phyloP scores from a whole-genome alignment of 1,140 invertebrate species.

The Diachasmimorpha longicaudata region DNA sequence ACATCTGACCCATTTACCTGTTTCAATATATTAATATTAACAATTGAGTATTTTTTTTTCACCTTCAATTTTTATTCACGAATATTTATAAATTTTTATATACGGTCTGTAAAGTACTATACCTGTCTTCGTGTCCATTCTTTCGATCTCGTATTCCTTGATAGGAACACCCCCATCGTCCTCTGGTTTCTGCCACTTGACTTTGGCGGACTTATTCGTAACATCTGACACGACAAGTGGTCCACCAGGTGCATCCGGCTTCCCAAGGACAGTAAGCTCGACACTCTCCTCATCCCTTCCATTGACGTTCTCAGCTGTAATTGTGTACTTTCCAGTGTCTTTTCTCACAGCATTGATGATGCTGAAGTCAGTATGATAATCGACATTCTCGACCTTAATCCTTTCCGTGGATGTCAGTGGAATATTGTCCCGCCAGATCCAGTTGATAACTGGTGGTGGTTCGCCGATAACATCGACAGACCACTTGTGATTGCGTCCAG shows the following conservation, averaged over 20 bases:
- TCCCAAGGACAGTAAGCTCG: slow-evolving; percentile 88
- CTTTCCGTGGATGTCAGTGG: slow-evolving; percentile 81
- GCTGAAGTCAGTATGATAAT: slow-evolving; percentile 90
- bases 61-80: too few relatives aligned
- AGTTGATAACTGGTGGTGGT: slow-evolving; percentile 83
- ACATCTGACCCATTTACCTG: slow-evolving; percentile 76
- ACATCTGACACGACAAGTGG: slow-evolving; percentile 88
- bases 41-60: too few relatives aligned
- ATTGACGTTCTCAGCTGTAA: slow-evolving; percentile 87
- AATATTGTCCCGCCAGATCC: slow-evolving; percentile 86
- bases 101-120: slow-evolving; percentile 57
- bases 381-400: slow-evolving; percentile 87
- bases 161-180: slow-evolving; percentile 94
- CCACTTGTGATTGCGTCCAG: slow-evolving; percentile 90
- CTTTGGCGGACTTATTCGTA: slow-evolving; percentile 84
- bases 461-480: slow-evolving; percentile 90
- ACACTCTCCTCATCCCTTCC: slow-evolving; percentile 89
- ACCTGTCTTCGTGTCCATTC: slow-evolving; percentile 88
- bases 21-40: too few relatives aligned
- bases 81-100: too few relatives aligned
- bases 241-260: slow-evolving; percentile 85
- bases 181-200: slow-evolving; percentile 89
- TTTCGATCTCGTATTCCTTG: slow-evolving; percentile 94
- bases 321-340: slow-evolving; percentile 90
- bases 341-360: slow-evolving; percentile 82